A percentile compares a stretch with the other conserved stretches of the same genome.
These are phyloP conservation scores for Bombylius discolor DNA, from an alignment of 2,888 invertebrate genomes.

Conservation along the genomic window DNA sequence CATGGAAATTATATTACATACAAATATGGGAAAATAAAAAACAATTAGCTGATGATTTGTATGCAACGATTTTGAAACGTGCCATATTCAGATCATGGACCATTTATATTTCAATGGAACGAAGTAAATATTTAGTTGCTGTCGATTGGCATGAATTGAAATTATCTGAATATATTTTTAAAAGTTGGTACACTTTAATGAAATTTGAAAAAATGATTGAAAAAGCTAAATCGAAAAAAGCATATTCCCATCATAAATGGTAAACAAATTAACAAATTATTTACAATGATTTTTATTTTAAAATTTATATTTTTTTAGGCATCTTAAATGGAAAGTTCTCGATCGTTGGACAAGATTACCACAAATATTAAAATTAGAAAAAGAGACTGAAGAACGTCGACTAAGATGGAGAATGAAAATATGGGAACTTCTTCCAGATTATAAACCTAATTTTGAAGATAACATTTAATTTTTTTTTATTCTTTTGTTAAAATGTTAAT, in stretches of 20 bases:
- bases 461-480: no score
- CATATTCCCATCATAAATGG: slow-evolving; percentile 35
- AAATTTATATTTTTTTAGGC: slow-evolving; percentile 20
- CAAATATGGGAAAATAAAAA: slow-evolving; percentile 41
- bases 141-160: slow-evolving; percentile 56
- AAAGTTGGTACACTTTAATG: slow-evolving; percentile 39
- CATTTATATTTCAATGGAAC: slow-evolving; percentile 21
- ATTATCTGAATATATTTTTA: slow-evolving; percentile 41
- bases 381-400: slow-evolving; percentile 53
- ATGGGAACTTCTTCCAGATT: slow-evolving; percentile 57
- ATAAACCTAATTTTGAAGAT: slow-evolving; percentile 38
- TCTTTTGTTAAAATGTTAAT: no score
- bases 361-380: slow-evolving; percentile 48
- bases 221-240: slow-evolving; percentile 36
- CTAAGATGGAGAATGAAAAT: slow-evolving; percentile 58
- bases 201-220: slow-evolving; percentile 38
- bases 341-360: slow-evolving; percentile 53
- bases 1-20: slow-evolving; percentile 43
- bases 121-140: slow-evolving; percentile 52
- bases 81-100: slow-evolving; percentile 40
- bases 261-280: slow-evolving; percentile 11
- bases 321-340: slow-evolving; percentile 37
- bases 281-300: not conserved
- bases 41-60: slow-evolving; percentile 44
- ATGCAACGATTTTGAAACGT: slow-evolving; percentile 38